A percentile compares a stretch with the other conserved stretches of the same genome.
phyloP scores from a whole-genome alignment of 2,113 vertebrate genomes.

The Menidia beryllina region DNA sequence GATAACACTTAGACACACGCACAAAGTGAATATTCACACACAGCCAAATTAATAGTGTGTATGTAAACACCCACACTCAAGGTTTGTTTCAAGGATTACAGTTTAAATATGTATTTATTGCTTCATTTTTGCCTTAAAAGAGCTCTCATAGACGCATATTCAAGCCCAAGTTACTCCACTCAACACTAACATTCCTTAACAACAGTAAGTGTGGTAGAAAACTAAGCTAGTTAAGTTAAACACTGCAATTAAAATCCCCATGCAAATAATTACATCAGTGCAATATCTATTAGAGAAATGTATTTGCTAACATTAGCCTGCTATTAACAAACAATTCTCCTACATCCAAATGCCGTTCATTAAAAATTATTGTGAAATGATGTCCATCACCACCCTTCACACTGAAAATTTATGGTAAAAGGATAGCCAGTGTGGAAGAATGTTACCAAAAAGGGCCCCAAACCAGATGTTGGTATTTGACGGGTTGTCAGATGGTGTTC shows the following conservation, averaged over 20 bases:
- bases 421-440: background rate
- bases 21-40: constrained; percentile 31
- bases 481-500: background rate
- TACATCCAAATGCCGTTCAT: background rate
- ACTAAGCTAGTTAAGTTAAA: too few relatives aligned
- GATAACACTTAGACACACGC: constrained; percentile 61
- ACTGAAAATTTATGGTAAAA: background rate
- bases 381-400: background rate
- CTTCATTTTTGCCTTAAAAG: too few relatives aligned
- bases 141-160: too few relatives aligned
- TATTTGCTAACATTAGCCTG: background rate
- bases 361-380: background rate
- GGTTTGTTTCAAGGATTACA: constrained; percentile 1
- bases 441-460: background rate
- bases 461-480: background rate
- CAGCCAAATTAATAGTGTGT: constrained; percentile 19
- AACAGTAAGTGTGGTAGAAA: background rate
- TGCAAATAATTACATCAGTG: too few relatives aligned
- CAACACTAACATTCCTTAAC: background rate
- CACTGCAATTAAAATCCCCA: too few relatives aligned
- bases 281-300: too few relatives aligned
- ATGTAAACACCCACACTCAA: background rate
- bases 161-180: background rate
- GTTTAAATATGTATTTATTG: background rate
- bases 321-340: background rate